Evolutionary conservation across 2,797 vertebrate species (phyloP).

Genomic region (Hypotaenidia okinawae): DNA sequence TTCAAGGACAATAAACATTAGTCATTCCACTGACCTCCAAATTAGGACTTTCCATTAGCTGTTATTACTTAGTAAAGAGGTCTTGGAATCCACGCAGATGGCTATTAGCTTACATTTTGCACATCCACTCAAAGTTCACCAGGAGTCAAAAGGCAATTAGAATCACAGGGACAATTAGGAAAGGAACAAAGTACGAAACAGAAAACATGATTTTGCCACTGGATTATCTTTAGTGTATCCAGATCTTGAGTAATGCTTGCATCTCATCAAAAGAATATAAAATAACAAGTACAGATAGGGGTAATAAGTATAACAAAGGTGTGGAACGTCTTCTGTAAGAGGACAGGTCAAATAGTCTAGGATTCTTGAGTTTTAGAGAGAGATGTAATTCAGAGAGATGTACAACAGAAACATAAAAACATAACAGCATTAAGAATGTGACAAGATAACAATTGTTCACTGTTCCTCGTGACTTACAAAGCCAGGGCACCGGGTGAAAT

Average conservation of each 20-base stretch:
- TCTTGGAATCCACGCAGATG: constrained; percentile 37
- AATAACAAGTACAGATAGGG: neutral
- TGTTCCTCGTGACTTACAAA: neutral
- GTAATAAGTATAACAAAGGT: neutral
- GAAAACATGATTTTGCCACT: neutral
- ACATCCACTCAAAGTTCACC: constrained; percentile 25
- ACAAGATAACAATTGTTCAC: neutral
- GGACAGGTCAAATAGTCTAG: neutral
- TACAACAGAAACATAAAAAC: neutral
- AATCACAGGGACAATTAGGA: neutral
- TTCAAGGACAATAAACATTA: constrained; percentile 47
- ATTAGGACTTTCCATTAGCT: constrained; percentile 45
- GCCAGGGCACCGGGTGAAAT: neutral
- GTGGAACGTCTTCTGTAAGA: neutral
- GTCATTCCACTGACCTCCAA: constrained; percentile 49
- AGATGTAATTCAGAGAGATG: too few relatives aligned
- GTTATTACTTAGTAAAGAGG: constrained; percentile 32
- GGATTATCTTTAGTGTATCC: neutral
- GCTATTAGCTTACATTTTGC: constrained; percentile 32
- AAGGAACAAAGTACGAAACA: neutral
- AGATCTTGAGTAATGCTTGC: neutral
- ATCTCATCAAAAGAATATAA: neutral
- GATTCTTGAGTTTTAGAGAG: neutral
- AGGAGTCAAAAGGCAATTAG: constrained; percentile 15
- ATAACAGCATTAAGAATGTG: neutral